These are phyloP conservation scores for Phyllostomus discolor DNA, from an alignment of 2,113 vertebrate genomes.

Conservation along the genomic window DNA sequence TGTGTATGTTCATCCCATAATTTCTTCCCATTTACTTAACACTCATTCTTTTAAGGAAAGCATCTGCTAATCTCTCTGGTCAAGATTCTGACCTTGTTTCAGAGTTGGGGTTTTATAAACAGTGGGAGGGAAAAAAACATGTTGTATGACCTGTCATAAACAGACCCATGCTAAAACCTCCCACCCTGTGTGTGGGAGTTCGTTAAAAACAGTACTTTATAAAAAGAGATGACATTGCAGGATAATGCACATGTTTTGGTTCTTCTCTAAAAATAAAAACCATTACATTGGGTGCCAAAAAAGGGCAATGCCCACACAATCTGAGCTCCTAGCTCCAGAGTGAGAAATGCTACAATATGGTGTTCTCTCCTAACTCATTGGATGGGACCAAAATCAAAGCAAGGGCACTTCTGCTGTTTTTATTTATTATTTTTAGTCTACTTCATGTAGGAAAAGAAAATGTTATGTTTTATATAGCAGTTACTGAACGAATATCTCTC, in stretches of 20 bases:
- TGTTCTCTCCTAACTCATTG: neutral
- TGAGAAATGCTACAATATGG: conserved; percentile 58
- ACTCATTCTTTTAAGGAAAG: neutral
- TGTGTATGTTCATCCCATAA: neutral
- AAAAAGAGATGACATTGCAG: conserved; percentile 45
- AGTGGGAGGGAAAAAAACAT: neutral
- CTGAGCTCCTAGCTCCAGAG: neutral
- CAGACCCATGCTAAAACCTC: conserved; percentile 19
- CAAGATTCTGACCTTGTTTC: conserved; percentile 13
- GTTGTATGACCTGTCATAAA: conserved; percentile 16
- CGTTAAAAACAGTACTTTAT: conserved; percentile 52
- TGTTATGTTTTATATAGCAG: conserved; percentile 24
- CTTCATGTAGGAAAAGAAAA: neutral
- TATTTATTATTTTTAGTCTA: conserved; percentile 6
- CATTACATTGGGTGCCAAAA: conserved; percentile 12
- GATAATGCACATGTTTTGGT: conserved; percentile 48
- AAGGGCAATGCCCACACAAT: conserved; percentile 51
- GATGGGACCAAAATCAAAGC: neutral
- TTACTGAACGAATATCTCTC: neutral
- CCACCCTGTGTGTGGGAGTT: conserved; percentile 14
- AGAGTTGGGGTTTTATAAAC: neutral
- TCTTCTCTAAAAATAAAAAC: conserved; percentile 29
- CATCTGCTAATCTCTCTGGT: conserved; percentile 9
- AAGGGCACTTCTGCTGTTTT: conserved; percentile 5
- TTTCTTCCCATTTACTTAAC: neutral